Percentiles rank a stretch among this genome's conserved stretches.
These are phyloP conservation scores for Phasia obesa DNA, from an alignment of 2,888 invertebrate genomes.

Conservation along the genomic window DNA sequence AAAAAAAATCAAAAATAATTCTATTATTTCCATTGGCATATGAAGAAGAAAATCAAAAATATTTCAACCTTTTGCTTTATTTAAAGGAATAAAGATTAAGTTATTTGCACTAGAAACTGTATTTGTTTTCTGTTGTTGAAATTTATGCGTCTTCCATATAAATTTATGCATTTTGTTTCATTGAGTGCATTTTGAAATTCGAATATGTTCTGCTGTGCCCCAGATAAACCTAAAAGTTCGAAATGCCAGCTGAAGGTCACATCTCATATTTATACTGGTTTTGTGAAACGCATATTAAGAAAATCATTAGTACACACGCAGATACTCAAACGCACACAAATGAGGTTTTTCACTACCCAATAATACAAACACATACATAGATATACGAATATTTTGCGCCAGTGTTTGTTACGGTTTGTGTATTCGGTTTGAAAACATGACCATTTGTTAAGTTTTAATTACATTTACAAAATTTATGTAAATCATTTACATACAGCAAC, in stretches of 20 bases:
- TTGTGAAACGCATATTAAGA: background rate
- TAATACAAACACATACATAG: too few species aligned
- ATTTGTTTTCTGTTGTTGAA: constrained; percentile 44
- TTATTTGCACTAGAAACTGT: constrained; percentile 10
- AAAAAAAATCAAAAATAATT: too few species aligned
- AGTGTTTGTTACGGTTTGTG: background rate
- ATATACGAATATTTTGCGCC: background rate
- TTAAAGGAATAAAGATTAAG: background rate
- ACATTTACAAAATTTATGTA: constrained; percentile 28
- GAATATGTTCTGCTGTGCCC: background rate
- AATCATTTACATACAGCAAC: constrained; percentile 39
- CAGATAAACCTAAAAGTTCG: constrained; percentile 37
- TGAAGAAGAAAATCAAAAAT: too few species aligned
- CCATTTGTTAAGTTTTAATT: constrained; percentile 23
- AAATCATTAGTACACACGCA: too few species aligned
- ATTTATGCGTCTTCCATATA: constrained; percentile 56
- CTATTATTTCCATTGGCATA: too few species aligned
- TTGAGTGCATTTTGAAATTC: background rate
- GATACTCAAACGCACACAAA: too few species aligned
- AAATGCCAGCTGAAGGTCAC: constrained; percentile 48
- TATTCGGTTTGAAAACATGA: constrained; percentile 11
- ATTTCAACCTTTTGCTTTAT: too few species aligned
- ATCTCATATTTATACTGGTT: background rate
- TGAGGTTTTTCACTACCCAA: too few species aligned
- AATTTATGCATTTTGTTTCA: too few species aligned